Evolutionary conservation across 1,140 invertebrate species (phyloP).

Genomic region (Trachelipus rathkii): DNA sequence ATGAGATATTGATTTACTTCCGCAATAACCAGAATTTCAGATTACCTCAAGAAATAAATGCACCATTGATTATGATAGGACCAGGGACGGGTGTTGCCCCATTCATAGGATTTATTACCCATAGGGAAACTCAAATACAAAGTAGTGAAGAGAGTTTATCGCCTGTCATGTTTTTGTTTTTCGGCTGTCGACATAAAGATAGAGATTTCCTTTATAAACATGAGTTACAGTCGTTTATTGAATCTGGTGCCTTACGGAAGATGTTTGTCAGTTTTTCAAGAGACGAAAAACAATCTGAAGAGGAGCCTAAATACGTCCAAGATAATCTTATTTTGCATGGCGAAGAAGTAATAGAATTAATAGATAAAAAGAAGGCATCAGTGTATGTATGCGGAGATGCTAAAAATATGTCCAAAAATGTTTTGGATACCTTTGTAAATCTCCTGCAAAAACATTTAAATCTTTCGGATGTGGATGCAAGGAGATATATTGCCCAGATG

Average conservation of each 20-base stretch:
- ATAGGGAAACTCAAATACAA: slow-evolving; percentile 57
- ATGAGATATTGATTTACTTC: slow-evolving; percentile 58
- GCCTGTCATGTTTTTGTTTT: slow-evolving; percentile 60
- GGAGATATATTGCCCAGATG: slow-evolving; percentile 37
- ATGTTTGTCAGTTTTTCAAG: slow-evolving; percentile 64
- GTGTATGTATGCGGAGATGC: slow-evolving; percentile 77
- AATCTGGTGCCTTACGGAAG: slow-evolving; percentile 54
- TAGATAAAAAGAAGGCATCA: slow-evolving; percentile 57
- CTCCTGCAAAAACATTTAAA: slow-evolving; percentile 54
- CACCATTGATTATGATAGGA: slow-evolving; percentile 70
- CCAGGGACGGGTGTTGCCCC: slow-evolving; percentile 79
- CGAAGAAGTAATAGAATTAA: slow-evolving; percentile 56
- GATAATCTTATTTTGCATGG: slow-evolving; percentile 59
- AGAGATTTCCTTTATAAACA: slow-evolving; percentile 61
- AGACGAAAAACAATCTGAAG: slow-evolving; percentile 51
- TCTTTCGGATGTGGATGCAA: slow-evolving; percentile 30
- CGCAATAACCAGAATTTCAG: slow-evolving; percentile 59
- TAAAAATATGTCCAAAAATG: slow-evolving; percentile 65
- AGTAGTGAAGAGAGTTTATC: slow-evolving; percentile 47
- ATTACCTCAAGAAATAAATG: slow-evolving; percentile 55
- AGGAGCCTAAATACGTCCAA: slow-evolving; percentile 57
- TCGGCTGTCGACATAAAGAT: slow-evolving; percentile 66
- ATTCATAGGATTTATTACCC: slow-evolving; percentile 58
- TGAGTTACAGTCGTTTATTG: slow-evolving; percentile 57
- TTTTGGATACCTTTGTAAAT: slow-evolving; percentile 59